Base-by-base conservation (phyloP, 2,888 invertebrate species). In the Polyommatus iphigenia region DNA sequence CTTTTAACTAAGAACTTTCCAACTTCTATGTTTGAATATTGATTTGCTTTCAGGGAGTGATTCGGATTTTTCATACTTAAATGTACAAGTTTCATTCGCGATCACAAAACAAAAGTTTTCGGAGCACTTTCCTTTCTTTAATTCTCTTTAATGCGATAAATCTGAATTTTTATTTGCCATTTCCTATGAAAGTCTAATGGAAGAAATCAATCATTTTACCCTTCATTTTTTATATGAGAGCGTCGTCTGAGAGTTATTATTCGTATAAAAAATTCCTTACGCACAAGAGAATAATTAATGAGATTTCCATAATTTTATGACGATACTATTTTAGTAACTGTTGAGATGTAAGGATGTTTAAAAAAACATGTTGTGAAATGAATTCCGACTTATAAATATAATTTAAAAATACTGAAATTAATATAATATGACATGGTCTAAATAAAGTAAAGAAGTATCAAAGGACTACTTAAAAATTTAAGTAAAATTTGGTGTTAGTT, bases 21-120 rank as follows among this genome's bases (percentile, higher is more conserved):
- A 88, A 89, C 87, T 90, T 89, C 84, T 85, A 85, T 87, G 87
- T 90, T 87, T 89, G 89, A 90, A 91, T 90, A 92, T 91, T 91
- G 91, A 92, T 91, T 91, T 87, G 85, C 86, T 86, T 86, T 87
- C 87, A 87, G 86, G 83, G 87, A 90, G 87, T 90, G 91, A 92
- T 89, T 90, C 90, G 87, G 88, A 87, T 90, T 90, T 91, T 90
- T 86, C 87, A 86, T 88, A 89, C 89, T 87, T 89, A 90, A 91
- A 92, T 92, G 91, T 90, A 91, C 88, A 92, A 92, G 92, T 93
- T 92, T 90, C 84, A 83, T 86, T 85, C 87, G 87, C 87, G 88
- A 90, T 91, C 89, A 87, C 88, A 88, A 90, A 91, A 91, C 89
- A 89, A 90, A 92, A 91, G 90, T 90, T 87, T 82, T 83, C 85